Conservation (phyloP, 2,113 vertebrate species). For the Hypomesus transpacificus region DNA sequence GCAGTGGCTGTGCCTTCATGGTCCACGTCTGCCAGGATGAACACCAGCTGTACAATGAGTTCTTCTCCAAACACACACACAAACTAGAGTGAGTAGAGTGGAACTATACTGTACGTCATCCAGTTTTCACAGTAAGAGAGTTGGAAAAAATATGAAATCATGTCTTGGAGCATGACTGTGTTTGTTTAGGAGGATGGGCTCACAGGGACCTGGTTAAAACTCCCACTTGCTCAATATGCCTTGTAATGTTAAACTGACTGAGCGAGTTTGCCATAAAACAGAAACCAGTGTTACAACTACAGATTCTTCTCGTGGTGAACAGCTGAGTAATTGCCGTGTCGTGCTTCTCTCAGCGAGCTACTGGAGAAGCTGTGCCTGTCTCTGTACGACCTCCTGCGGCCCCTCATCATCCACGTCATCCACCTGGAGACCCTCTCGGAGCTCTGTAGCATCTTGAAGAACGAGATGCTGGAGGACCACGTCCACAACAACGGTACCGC, state of each 20-base stretch:
- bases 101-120: not conserved
- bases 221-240: not conserved
- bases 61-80: constrained; percentile 89
- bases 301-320: too few relatives aligned
- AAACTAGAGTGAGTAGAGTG: constrained; percentile 89
- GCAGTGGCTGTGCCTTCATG: constrained; percentile 98
- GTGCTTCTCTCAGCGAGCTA: constrained; percentile 76
- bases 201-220: not conserved
- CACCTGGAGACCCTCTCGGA: constrained; percentile 97
- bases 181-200: constrained; percentile 34
- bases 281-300: too few relatives aligned
- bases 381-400: constrained; percentile 92
- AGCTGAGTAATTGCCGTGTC: constrained; percentile 5
- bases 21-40: constrained; percentile 98
- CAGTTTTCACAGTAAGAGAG: not conserved
- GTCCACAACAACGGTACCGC: constrained; percentile 89
- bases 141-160: not conserved
- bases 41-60: constrained; percentile 93
- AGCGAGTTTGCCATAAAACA: too few relatives aligned
- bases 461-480: constrained; percentile 97
- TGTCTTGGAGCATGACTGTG: not conserved
- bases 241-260: not conserved
- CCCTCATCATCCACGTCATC: constrained; percentile 94
- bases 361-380: constrained; percentile 94
- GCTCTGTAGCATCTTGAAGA: constrained; percentile 97